A percentile compares a stretch with the other conserved stretches of the same genome.
Evolutionary conservation across 64 coral and sea anemone species (phyloP).

Genomic region (Cladopsammia gracilis): DNA sequence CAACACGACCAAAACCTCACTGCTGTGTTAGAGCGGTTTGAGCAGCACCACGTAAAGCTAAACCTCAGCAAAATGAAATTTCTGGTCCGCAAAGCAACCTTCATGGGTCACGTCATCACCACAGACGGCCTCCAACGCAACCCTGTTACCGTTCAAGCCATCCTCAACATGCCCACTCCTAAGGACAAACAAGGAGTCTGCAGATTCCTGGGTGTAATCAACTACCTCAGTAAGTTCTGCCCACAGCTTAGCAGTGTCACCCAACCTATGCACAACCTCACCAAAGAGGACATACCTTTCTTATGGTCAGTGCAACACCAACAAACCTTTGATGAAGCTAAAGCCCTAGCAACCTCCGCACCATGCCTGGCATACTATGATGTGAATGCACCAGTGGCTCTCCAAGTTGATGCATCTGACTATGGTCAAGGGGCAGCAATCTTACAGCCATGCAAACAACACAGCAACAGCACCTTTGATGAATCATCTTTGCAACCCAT

Average conservation of each 20-base stretch:
- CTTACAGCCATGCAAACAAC: constrained; percentile 20
- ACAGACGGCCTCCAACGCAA: neutral
- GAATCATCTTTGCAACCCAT: constrained; percentile 51
- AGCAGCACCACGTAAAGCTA: no score
- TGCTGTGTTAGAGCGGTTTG: no score
- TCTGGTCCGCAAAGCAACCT: neutral
- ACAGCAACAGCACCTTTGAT: constrained; percentile 34
- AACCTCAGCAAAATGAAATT: no score
- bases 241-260: constrained; percentile 59
- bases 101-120: neutral
- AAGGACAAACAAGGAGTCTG: constrained; percentile 50
- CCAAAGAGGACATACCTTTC: constrained; percentile 51
- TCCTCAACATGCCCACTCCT: constrained; percentile 11
- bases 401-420: constrained; percentile 65
- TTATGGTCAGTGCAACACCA: constrained; percentile 61
- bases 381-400: constrained; percentile 20
- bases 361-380: constrained; percentile 49
- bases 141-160: neutral
- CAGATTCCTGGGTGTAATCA: constrained; percentile 65
- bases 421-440: constrained; percentile 42
- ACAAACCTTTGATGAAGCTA: constrained; percentile 69
- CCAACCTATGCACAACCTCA: constrained; percentile 62
- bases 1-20: no score
- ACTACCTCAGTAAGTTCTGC: constrained; percentile 65
- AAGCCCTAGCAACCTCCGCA: constrained; percentile 56